Evolutionary conservation across 2,797 vertebrate genomes (phyloP).

Genomic region (Uromys caudimaculatus): DNA sequence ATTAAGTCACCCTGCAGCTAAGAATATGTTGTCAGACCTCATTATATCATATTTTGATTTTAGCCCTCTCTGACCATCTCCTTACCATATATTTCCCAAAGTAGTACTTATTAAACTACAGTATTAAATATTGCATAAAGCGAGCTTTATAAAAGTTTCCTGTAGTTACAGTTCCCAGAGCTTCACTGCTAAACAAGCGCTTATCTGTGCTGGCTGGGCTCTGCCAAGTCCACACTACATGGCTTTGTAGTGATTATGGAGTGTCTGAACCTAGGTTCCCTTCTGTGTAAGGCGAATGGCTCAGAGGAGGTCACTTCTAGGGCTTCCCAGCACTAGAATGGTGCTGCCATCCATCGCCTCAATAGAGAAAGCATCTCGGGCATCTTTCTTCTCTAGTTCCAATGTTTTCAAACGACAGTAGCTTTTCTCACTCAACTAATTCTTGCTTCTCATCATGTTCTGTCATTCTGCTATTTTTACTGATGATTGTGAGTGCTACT

Average conservation of each 20-base stretch:
- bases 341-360: background rate
- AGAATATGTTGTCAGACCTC: background rate
- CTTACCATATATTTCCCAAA: background rate
- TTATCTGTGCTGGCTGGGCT: background rate
- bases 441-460: constrained; percentile 3
- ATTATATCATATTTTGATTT: constrained; percentile 29
- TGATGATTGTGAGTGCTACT: background rate
- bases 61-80: background rate
- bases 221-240: background rate
- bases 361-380: background rate
- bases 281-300: background rate
- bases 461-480: background rate
- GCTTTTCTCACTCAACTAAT: background rate
- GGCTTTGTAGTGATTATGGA: background rate
- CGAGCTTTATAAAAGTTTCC: background rate
- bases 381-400: background rate
- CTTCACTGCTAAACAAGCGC: background rate
- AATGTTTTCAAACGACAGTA: background rate
- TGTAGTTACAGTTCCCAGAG: background rate
- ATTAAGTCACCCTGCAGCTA: background rate
- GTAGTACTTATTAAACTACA: background rate
- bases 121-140: background rate
- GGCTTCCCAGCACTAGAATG: background rate
- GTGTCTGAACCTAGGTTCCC: background rate
- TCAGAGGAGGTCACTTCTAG: background rate